These are phyloP conservation scores for Clarias fuscus DNA, from an alignment of 2,797 vertebrate species.

Conservation along the genomic window DNA sequence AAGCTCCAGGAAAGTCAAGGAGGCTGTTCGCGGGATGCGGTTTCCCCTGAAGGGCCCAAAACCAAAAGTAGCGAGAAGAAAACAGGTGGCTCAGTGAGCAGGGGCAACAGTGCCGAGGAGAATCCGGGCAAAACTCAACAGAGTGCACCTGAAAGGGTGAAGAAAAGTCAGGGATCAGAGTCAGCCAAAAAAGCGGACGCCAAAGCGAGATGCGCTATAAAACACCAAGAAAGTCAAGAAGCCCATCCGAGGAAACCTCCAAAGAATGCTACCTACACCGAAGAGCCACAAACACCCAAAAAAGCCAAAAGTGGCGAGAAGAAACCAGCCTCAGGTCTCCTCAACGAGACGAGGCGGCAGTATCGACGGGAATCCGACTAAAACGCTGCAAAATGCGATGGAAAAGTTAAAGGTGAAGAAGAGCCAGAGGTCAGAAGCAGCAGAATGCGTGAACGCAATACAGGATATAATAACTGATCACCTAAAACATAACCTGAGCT, in stretches of 20 bases:
- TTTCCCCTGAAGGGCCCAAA: background rate
- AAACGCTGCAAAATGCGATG: conserved; percentile 55
- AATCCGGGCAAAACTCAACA: background rate
- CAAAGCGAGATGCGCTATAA: background rate
- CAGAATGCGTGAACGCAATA: conserved; percentile 58
- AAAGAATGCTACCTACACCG: rapidly evolving
- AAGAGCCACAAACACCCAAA: background rate
- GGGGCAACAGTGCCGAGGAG: background rate
- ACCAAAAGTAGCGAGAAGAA: background rate
- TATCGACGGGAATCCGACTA: background rate
- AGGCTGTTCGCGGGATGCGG: background rate
- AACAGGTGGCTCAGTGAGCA: background rate
- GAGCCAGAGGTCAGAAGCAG: background rate
- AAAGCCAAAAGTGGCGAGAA: background rate
- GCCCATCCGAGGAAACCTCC: background rate
- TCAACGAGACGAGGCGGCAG: background rate
- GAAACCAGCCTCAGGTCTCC: background rate
- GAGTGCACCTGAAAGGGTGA: background rate
- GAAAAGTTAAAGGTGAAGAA: conserved; percentile 60
- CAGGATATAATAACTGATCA: conserved; percentile 32
- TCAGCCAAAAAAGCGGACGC: background rate
- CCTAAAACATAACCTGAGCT: conserved; percentile 40
- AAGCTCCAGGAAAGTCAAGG: background rate
- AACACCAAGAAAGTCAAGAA: background rate
- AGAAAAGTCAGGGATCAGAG: background rate